A percentile compares a stretch with the other conserved stretches of the same genome.
These are phyloP conservation scores for Myopa testacea DNA, from an alignment of 2,888 invertebrate genomes.

Conservation along the genomic window DNA sequence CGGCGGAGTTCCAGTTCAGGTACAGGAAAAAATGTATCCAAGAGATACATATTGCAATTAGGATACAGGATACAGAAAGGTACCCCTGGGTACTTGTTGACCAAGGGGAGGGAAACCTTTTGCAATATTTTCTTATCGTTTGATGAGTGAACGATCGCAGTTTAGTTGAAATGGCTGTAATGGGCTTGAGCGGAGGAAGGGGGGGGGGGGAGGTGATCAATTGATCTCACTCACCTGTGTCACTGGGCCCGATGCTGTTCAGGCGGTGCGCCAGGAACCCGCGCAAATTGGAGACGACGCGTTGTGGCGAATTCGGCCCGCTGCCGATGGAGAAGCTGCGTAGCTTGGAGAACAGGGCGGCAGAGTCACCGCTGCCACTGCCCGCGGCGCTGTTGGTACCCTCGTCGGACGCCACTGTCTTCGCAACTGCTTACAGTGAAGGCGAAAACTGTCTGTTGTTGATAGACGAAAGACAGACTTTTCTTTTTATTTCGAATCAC, in stretches of 20 bases:
- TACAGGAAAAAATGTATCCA: conserved; percentile 7
- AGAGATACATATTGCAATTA: neutral
- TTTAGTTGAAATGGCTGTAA: no score
- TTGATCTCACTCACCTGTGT: conserved; percentile 75
- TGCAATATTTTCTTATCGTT: no score
- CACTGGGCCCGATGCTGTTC: conserved; percentile 77
- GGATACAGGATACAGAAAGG: no score
- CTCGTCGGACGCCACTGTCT: conserved; percentile 69
- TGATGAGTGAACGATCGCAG: no score
- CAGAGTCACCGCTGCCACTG: conserved; percentile 64
- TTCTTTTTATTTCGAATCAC: conserved; percentile 36
- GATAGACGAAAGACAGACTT: neutral
- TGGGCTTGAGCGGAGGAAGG: neutral
- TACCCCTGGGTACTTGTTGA: no score
- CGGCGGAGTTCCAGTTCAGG: neutral
- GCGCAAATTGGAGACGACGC: conserved; percentile 80
- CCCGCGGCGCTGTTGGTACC: conserved; percentile 61
- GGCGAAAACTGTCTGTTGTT: conserved; percentile 12
- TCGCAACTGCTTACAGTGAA: conserved; percentile 28
- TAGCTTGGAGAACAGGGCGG: conserved; percentile 76
- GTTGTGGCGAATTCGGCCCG: conserved; percentile 77
- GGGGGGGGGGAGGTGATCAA: neutral
- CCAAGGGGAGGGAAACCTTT: no score
- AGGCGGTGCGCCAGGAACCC: conserved; percentile 77
- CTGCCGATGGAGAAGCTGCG: conserved; percentile 76